Evolutionary conservation across 2,797 vertebrate species (phyloP).

Genomic region (Pogoniulus pusillus): DNA sequence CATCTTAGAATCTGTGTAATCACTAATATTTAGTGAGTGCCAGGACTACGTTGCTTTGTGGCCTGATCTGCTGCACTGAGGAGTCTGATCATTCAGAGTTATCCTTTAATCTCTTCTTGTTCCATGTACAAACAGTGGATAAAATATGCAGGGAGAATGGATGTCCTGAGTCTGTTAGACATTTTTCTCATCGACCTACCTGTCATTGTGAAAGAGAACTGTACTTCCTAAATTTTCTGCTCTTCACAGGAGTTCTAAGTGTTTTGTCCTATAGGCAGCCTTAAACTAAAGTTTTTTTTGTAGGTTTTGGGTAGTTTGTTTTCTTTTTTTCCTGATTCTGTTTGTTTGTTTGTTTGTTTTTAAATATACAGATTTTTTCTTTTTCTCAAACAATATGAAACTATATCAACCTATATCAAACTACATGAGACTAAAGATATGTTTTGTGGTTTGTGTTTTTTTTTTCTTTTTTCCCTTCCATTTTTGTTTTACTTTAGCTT

Average conservation of each 20-base stretch:
- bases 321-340: too few relatives aligned
- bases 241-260: not conserved
- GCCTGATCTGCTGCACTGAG: not conserved
- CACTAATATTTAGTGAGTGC: not conserved
- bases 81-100: not conserved
- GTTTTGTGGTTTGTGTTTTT: too few relatives aligned
- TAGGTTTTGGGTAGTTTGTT: too few relatives aligned
- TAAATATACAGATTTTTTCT: not conserved
- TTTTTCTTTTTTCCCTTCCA: fast-evolving
- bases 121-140: not conserved
- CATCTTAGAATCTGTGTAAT: not conserved
- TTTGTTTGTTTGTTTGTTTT: not conserved
- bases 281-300: not conserved
- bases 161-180: not conserved
- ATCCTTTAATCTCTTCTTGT: not conserved
- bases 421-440: fast-evolving
- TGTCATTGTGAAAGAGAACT: not conserved
- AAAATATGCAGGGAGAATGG: not conserved
- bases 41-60: not conserved
- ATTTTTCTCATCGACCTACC: not conserved
- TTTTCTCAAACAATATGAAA: not conserved
- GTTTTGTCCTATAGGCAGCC: not conserved
- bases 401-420: too few relatives aligned
- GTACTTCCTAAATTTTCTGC: not conserved
- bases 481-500: not conserved